Conservation (phyloP, 2,113 vertebrate species). For the Siniperca chuatsi region DNA sequence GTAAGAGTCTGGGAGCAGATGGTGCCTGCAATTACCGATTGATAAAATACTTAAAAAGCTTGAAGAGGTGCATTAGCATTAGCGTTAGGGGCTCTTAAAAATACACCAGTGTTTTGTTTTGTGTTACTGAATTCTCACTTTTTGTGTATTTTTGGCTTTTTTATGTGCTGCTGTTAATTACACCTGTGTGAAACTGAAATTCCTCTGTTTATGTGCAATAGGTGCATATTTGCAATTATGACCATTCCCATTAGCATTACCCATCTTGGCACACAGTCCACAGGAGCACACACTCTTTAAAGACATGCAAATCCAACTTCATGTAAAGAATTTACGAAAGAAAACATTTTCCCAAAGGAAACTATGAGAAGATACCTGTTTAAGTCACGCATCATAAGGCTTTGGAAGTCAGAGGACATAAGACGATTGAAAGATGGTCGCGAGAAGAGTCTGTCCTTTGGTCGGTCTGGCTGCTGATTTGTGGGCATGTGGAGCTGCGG, state of each 20-base stretch:
- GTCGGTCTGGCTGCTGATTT: constrained; percentile 92
- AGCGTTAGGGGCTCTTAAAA: constrained; percentile 24
- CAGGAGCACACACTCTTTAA: not conserved
- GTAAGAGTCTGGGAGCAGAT: constrained; percentile 63
- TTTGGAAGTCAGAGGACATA: constrained; percentile 93
- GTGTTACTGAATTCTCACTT: constrained; percentile 22
- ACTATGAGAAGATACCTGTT: constrained; percentile 88
- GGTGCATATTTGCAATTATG: constrained; percentile 23
- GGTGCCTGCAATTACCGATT: constrained; percentile 57
- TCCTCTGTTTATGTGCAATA: constrained; percentile 16
- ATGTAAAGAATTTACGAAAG: not conserved
- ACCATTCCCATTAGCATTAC: not conserved
- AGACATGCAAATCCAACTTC: constrained; percentile 6
- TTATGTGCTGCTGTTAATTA: constrained; percentile 31
- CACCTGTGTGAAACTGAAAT: constrained; percentile 23
- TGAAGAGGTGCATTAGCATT: constrained; percentile 59
- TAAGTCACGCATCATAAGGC: constrained; percentile 95
- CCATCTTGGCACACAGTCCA: not conserved
- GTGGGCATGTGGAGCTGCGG: constrained; percentile 95
- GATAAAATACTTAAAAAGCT: constrained; percentile 58
- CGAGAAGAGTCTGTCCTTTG: constrained; percentile 89
- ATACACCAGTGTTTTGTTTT: constrained; percentile 36
- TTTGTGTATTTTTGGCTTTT: constrained; percentile 32
- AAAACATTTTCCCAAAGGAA: not conserved
- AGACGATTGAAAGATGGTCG: constrained; percentile 91